Conservation (phyloP, 2,113 vertebrate species). For the Scomber colias region DNA sequence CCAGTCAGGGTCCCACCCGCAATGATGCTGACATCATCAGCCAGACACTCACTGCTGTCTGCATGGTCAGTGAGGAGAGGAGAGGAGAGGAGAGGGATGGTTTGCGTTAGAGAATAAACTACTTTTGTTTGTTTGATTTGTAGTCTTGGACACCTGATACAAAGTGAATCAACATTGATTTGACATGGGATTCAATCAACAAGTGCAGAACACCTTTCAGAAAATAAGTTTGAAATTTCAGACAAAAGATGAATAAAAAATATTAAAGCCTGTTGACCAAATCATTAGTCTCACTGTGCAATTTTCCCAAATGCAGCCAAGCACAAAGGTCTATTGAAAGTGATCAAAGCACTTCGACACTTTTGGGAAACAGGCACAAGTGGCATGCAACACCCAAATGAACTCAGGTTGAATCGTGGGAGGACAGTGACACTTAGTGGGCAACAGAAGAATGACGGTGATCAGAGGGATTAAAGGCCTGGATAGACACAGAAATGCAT, state of each 20-base stretch:
- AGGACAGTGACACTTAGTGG: constrained; percentile 68
- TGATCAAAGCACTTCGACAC: constrained; percentile 29
- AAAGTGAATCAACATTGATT: constrained; percentile 9
- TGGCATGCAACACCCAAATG: constrained; percentile 60
- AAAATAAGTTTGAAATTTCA: background rate
- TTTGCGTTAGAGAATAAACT: background rate
- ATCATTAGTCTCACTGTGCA: background rate
- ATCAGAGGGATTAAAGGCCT: constrained; percentile 1
- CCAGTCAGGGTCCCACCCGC: constrained; percentile 95
- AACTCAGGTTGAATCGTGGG: constrained; percentile 24
- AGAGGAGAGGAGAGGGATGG: constrained; percentile 1
- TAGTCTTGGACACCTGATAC: background rate
- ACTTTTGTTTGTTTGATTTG: background rate
- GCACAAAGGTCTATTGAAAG: background rate
- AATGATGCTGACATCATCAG: constrained; percentile 96
- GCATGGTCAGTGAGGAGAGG: constrained; percentile 32
- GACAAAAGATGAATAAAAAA: background rate
- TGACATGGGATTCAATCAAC: constrained; percentile 56
- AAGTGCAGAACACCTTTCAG: constrained; percentile 24
- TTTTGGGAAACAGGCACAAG: constrained; percentile 54
- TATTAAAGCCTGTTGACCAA: constrained; percentile 50
- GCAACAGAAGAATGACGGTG: constrained; percentile 20
- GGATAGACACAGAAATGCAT: constrained; percentile 1
- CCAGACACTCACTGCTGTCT: constrained; percentile 96
- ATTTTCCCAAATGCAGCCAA: constrained; percentile 50